Evolutionary conservation across 2,113 vertebrate species (phyloP).

Genomic region (Cryptomyrus ogoouensis): DNA sequence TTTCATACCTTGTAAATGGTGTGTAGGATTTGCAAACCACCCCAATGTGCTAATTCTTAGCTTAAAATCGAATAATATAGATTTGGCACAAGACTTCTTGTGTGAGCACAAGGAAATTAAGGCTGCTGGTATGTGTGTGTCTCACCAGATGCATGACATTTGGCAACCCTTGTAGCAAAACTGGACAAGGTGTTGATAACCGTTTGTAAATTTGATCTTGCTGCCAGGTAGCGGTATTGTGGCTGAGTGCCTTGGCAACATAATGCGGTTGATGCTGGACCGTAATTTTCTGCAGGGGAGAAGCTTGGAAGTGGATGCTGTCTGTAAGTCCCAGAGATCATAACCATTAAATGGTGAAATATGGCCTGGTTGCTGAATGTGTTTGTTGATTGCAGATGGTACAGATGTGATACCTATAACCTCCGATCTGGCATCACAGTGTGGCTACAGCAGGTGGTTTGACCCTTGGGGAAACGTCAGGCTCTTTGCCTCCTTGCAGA

Average conservation of each 20-base stretch:
- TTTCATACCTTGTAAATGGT: background rate
- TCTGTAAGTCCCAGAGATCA: slow-evolving; percentile 48
- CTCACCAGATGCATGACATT: background rate
- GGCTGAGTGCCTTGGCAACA: slow-evolving; percentile 51
- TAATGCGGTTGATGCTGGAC: slow-evolving; percentile 54
- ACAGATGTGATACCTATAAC: slow-evolving; percentile 41
- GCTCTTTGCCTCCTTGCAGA: slow-evolving; percentile 55
- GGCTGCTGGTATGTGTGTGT: background rate
- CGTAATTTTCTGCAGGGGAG: slow-evolving; percentile 51
- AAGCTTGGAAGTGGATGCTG: slow-evolving; percentile 54
- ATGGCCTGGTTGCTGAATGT: background rate
- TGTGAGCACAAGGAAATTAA: background rate
- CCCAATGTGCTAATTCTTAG: background rate
- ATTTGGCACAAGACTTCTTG: background rate
- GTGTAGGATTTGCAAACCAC: background rate
- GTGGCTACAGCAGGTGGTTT: slow-evolving; percentile 62
- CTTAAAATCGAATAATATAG: background rate
- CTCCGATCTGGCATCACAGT: slow-evolving; percentile 50
- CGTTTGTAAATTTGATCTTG: background rate
- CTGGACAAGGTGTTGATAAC: background rate
- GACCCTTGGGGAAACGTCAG: slow-evolving; percentile 62
- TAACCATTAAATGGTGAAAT: background rate
- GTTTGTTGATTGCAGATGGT: slow-evolving; percentile 46
- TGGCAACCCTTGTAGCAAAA: background rate
- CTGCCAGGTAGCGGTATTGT: slow-evolving; percentile 43